A percentile compares a stretch with the other conserved stretches of the same genome.
These are phyloP conservation scores for Macrotrachela quadricornifera DNA, from an alignment of 1,140 invertebrate species.

Conservation along the genomic window DNA sequence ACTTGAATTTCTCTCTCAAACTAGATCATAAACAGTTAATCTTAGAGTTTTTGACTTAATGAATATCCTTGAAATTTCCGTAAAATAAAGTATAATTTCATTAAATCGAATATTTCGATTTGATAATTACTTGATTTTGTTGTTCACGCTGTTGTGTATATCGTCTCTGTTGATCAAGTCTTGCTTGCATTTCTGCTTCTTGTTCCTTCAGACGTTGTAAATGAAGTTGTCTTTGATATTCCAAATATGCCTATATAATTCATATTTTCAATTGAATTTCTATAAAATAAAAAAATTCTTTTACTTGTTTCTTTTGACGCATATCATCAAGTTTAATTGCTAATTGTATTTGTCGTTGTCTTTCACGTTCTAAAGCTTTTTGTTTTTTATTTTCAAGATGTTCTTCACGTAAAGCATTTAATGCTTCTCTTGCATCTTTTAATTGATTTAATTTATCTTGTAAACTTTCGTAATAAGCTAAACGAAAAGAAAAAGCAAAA, in stretches of 20 bases:
- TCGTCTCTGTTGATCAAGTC: constrained; percentile 75
- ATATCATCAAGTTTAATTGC: constrained; percentile 88
- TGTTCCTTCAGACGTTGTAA: constrained; percentile 79
- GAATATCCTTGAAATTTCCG: no score
- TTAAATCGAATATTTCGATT: no score
- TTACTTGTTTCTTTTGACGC: constrained; percentile 79
- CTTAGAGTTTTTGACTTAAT: no score
- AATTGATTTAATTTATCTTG: constrained; percentile 84
- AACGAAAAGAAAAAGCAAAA: constrained; percentile 4
- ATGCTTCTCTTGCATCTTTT: constrained; percentile 75
- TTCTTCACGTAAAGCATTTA: constrained; percentile 82
- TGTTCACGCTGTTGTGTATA: neutral
- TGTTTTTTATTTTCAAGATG: constrained; percentile 62
- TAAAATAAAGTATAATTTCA: no score
- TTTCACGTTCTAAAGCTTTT: constrained; percentile 56
- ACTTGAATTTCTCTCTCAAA: no score
- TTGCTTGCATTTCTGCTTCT: constrained; percentile 66
- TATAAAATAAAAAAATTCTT: neutral
- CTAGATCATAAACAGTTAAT: no score
- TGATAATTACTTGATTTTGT: no score
- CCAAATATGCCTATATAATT: constrained; percentile 34
- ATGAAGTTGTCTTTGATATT: constrained; percentile 45
- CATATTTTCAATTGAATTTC: neutral
- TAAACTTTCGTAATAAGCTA: constrained; percentile 62
- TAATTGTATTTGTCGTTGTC: constrained; percentile 74